phyloP scores from a whole-genome alignment of 2,797 vertebrate genomes.

The Oreonectes daqikongensis region DNA sequence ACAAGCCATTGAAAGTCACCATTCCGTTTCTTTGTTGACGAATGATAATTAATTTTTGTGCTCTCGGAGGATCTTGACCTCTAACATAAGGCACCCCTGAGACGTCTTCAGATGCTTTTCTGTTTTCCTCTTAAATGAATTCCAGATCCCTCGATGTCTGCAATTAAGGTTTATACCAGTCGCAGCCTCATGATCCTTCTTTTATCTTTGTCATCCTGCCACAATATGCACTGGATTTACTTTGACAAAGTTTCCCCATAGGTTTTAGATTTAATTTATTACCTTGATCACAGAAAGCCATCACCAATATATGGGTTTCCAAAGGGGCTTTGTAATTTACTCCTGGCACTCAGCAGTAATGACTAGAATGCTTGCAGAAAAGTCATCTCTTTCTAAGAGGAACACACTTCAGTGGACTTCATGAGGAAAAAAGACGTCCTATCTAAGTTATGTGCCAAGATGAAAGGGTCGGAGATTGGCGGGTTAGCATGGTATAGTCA shows the following conservation, averaged over 20 bases:
- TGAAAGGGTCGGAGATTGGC: neutral
- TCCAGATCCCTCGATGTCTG: constrained; percentile 55
- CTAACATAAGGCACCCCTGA: constrained; percentile 33
- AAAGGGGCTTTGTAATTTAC: constrained; percentile 56
- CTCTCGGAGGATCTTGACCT: constrained; percentile 41
- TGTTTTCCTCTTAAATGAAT: constrained; percentile 47
- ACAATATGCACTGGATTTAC: constrained; percentile 47
- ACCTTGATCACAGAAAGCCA: constrained; percentile 59
- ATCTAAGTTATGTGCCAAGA: constrained; percentile 55
- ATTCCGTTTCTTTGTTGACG: constrained; percentile 42
- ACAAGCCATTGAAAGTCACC: constrained; percentile 33
- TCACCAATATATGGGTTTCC: constrained; percentile 57
- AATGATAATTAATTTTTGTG: constrained; percentile 54
- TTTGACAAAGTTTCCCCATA: constrained; percentile 49
- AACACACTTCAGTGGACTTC: constrained; percentile 41
- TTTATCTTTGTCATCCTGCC: constrained; percentile 56
- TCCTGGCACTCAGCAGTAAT: constrained; percentile 51
- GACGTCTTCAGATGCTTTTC: constrained; percentile 48
- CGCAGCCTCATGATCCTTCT: constrained; percentile 39
- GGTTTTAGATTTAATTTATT: constrained; percentile 63
- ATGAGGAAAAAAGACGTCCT: constrained; percentile 46
- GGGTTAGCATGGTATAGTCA: constrained; percentile 22
- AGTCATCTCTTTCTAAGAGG: constrained; percentile 27
- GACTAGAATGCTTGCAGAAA: constrained; percentile 57
- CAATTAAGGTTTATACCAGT: constrained; percentile 49